phyloP scores from a whole-genome alignment of 1,140 invertebrate genomes.

The Holcopasites calliopsidis region DNA sequence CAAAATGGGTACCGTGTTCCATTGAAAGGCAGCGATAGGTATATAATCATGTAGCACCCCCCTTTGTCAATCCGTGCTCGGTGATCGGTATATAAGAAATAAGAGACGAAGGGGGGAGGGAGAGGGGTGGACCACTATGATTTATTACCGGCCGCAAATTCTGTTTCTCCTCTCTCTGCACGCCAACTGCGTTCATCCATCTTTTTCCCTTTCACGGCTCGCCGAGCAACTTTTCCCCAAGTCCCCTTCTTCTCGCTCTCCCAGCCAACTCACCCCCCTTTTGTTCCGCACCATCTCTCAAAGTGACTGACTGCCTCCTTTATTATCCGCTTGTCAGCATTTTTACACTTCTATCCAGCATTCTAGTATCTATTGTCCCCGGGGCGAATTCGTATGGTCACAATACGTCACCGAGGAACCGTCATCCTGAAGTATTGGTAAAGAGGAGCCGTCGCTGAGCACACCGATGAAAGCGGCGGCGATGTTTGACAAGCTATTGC shows the following conservation, averaged over 20 bases:
- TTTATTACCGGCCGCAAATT: constrained; percentile 79
- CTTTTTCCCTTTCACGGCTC: constrained; percentile 80
- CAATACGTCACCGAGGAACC: constrained; percentile 52
- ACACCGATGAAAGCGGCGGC: constrained; percentile 4
- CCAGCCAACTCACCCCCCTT: constrained; percentile 47
- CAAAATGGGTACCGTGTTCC: constrained; percentile 32
- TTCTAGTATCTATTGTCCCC: constrained; percentile 64
- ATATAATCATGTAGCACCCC: constrained; percentile 37
- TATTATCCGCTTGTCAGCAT: constrained; percentile 81
- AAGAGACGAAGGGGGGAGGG: constrained; percentile 26
- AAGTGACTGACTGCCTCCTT: constrained; percentile 80
- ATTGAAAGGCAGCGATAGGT: constrained; percentile 46
- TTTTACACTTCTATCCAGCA: constrained; percentile 79
- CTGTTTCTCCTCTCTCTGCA: constrained; percentile 76
- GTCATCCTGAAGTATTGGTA: constrained; percentile 24
- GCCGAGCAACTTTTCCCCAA: constrained; percentile 61
- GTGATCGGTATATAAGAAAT: constrained; percentile 56
- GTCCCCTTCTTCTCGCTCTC: background rate
- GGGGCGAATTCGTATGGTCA: constrained; percentile 59
- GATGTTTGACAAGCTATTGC: constrained; percentile 47
- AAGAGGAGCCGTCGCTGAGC: background rate
- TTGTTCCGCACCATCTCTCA: constrained; percentile 79
- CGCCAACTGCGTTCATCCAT: constrained; percentile 79
- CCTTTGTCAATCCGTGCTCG: constrained; percentile 39
- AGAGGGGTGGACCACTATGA: constrained; percentile 70